Evolutionary conservation across 2,888 invertebrate genomes (phyloP).

Genomic region (Nomada ferruginata): DNA sequence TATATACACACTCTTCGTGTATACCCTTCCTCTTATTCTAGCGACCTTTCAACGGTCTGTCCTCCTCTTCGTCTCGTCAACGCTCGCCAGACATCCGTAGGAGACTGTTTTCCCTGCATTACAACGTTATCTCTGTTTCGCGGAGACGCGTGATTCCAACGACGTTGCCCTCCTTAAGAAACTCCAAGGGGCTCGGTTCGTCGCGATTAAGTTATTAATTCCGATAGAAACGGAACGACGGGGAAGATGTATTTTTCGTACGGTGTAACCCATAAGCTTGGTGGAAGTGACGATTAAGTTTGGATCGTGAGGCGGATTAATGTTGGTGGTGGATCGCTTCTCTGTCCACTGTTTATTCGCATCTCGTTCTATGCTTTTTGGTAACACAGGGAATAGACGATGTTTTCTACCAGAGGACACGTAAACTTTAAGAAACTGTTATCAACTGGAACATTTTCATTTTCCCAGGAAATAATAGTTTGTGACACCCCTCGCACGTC

Average conservation of each 20-base stretch:
- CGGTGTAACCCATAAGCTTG: slow-evolving; percentile 5
- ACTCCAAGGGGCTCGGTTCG: slow-evolving; percentile 42
- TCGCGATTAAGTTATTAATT: slow-evolving; percentile 60
- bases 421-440: slow-evolving; percentile 15
- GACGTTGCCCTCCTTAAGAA: slow-evolving; percentile 63
- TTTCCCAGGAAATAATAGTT: not conserved
- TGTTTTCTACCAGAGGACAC: slow-evolving; percentile 8
- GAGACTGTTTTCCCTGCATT: slow-evolving; percentile 76
- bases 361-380: slow-evolving; percentile 65
- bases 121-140: slow-evolving; percentile 77
- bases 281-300: not conserved
- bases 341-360: slow-evolving; percentile 27
- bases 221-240: slow-evolving; percentile 29
- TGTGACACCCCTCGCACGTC: not conserved
- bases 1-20: slow-evolving; percentile 10
- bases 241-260: slow-evolving; percentile 38
- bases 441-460: not conserved
- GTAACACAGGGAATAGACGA: slow-evolving; percentile 30
- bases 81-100: slow-evolving; percentile 50
- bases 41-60: slow-evolving; percentile 31
- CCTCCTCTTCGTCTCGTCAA: slow-evolving; percentile 49
- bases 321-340: not conserved
- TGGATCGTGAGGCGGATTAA: slow-evolving; percentile 8
- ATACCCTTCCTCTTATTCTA: slow-evolving; percentile 29
- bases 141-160: slow-evolving; percentile 61